These are phyloP conservation scores for Eurytoma californica DNA, from an alignment of 2,888 invertebrate genomes.

Conservation along the genomic window DNA sequence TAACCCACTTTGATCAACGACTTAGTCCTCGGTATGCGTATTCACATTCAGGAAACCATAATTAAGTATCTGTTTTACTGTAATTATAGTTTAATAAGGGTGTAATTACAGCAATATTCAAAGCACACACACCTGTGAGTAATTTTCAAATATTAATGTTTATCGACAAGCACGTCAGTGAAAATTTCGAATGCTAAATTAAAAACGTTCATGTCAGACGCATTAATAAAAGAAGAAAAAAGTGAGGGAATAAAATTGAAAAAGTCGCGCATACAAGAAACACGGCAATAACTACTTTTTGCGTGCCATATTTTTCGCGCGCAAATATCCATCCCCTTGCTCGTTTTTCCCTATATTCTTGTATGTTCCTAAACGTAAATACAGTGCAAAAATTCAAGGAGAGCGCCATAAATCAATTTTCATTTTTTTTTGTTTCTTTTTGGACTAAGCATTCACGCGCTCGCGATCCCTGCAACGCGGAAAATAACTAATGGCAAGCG, in stretches of 20 bases:
- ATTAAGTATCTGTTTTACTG: no score
- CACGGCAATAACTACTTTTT: constrained; percentile 37
- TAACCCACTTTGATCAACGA: no score
- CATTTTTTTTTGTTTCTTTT: neutral
- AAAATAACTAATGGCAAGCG: constrained; percentile 32
- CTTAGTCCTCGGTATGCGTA: no score
- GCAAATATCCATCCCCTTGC: constrained; percentile 20
- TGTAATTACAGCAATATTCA: no score
- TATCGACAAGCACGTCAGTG: no score
- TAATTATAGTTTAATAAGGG: no score
- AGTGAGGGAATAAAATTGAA: neutral
- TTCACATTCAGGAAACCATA: no score
- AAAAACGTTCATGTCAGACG: constrained; percentile 30
- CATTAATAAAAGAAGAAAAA: constrained; percentile 7
- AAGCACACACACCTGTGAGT: no score
- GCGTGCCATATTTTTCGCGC: constrained; percentile 37
- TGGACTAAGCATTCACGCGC: neutral
- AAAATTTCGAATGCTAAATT: constrained; percentile 36
- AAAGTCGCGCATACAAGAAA: constrained; percentile 3
- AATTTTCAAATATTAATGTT: no score
- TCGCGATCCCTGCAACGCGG: neutral
- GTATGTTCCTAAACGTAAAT: constrained; percentile 29
- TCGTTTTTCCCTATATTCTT: neutral
- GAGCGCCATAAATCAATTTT: constrained; percentile 35
- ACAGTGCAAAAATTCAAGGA: constrained; percentile 28